A percentile compares a stretch with the other conserved stretches of the same genome.
phyloP scores from a whole-genome alignment of 2,797 vertebrate genomes.

The Carcharodon carcharias region DNA sequence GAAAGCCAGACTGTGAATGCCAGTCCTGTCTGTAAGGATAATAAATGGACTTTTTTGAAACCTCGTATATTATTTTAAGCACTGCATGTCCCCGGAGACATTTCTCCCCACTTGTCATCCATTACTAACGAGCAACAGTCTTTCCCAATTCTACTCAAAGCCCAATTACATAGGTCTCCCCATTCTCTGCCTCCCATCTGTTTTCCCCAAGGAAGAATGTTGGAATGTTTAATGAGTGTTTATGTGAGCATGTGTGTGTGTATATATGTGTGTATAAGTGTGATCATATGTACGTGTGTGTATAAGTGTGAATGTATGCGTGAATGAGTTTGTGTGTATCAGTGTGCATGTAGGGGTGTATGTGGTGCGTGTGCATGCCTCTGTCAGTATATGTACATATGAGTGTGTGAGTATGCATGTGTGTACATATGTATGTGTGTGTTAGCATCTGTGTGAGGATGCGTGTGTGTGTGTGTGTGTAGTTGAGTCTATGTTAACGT shows the following conservation, averaged over 20 bases:
- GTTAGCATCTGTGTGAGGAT: too few relatives aligned
- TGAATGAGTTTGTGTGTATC: neutral
- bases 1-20: too few relatives aligned
- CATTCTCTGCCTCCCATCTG: neutral
- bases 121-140: neutral
- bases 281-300: neutral
- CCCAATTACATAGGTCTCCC: neutral
- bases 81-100: neutral
- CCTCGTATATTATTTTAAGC: neutral
- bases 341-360: too few relatives aligned
- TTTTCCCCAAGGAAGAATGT: neutral
- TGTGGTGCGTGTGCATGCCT: too few relatives aligned
- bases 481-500: too few relatives aligned
- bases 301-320: neutral
- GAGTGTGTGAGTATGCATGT: too few relatives aligned
- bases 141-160: neutral
- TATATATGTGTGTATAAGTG: neutral
- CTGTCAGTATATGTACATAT: too few relatives aligned
- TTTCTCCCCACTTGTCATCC: neutral
- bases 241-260: too few relatives aligned
- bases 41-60: neutral
- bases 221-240: neutral
- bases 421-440: too few relatives aligned
- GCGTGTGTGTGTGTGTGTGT: neutral
- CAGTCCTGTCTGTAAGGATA: neutral